Base-by-base conservation (phyloP, 2,797 vertebrate genomes). In the Harpagifer antarcticus region DNA sequence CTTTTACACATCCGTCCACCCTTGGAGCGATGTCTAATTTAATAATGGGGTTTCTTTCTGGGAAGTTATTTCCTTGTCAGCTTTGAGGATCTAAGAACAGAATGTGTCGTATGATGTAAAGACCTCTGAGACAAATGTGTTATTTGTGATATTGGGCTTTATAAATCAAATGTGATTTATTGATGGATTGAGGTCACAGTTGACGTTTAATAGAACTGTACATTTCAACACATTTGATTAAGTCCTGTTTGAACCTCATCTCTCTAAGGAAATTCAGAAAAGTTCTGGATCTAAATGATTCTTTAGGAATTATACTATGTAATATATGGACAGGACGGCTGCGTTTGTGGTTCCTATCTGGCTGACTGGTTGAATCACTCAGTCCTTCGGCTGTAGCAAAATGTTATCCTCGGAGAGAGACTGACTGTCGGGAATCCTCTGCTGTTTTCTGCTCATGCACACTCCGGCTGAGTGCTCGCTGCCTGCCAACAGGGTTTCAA, bases 361-460 rank as follows among this genome's bases (percentile, higher is more conserved):
- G 80, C 89, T 80, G 76, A 83, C 72, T 83, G 76, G 78, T 78
- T 78, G 69, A 82, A 71, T 90, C 82, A 65, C 71, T 88, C 68
- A 78, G 78, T 70, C 82, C 68, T 86, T 76, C 85, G 83, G 71
- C 88, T 86, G 70, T 70, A 77, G 83, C 82, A 79, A 86, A 72
- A 56, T 82, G 84, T 87, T 74, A 71, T 88, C 83, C 74, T 71
- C 66, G 58, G 76, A 76, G 77, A 72, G 63, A 85, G 70, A 64
- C 78, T 58, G 75, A 68, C 86, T 84, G 75, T 75, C 70, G 69
- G 91, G 89, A 89, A 90, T 90, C 82, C 89, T 87, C 75, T 49
- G 19, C 67, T 60, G 72, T 83, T 76, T 80, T 80, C 71, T 69
- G 54, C 81, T 78, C 74, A 66, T 82, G 75, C 72, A 66, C 76